These are phyloP conservation scores for Pollenia griseotomentosa DNA, from an alignment of 2,888 invertebrate species.

Conservation along the genomic window DNA sequence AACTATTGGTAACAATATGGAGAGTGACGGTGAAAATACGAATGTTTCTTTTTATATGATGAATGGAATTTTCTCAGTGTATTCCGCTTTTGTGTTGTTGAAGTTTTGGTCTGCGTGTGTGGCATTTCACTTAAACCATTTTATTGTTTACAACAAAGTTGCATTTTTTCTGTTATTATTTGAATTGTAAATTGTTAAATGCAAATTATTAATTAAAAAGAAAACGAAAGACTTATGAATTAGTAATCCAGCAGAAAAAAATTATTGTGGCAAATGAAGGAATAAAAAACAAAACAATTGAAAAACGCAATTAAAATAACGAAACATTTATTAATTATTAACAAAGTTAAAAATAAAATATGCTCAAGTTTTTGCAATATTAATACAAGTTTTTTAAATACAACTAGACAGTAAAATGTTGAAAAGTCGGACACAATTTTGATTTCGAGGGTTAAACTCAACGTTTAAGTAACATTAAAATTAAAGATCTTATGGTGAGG, in stretches of 20 bases:
- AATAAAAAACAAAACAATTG: not conserved
- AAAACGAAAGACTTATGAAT: conserved; percentile 6
- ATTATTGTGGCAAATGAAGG: not conserved
- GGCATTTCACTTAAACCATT: conserved; percentile 2
- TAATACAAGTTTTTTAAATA: too few relatives aligned
- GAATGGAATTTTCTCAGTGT: not conserved
- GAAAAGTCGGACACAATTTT: too few relatives aligned
- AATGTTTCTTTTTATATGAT: too few relatives aligned
- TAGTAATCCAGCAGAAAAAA: not conserved
- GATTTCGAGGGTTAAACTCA: too few relatives aligned
- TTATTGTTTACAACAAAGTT: conserved; percentile 65
- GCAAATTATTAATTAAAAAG: conserved; percentile 37
- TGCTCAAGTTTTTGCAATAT: not conserved
- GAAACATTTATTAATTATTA: not conserved
- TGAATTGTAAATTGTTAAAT: conserved; percentile 48
- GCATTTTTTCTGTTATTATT: conserved; percentile 51
- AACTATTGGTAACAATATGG: too few relatives aligned
- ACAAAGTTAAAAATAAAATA: not conserved
- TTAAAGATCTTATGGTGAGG: too few relatives aligned
- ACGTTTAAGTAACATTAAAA: not conserved
- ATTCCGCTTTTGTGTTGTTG: not conserved
- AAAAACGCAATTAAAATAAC: conserved; percentile 19
- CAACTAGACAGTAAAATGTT: too few relatives aligned
- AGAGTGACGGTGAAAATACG: too few relatives aligned
- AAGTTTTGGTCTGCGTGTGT: not conserved